Evolutionary conservation across 2,888 invertebrate species (phyloP).

Genomic region (Apodemia zela): DNA sequence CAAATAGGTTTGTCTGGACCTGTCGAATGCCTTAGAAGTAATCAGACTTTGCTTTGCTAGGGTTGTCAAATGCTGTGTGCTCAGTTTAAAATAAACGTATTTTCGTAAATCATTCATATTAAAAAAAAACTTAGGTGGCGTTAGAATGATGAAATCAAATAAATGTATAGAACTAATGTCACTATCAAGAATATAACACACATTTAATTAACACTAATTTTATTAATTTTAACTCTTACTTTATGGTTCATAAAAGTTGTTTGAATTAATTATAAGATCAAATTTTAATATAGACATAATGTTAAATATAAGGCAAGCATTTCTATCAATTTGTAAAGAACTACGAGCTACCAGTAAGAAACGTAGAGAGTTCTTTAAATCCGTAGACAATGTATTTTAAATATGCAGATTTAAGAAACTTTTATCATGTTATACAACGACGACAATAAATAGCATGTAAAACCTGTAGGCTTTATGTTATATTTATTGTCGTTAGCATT

Average conservation of each 20-base stretch:
- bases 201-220: background rate
- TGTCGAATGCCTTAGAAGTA: background rate
- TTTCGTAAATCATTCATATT: background rate
- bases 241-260: background rate
- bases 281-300: background rate
- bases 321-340: background rate
- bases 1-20: constrained; percentile 11
- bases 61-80: background rate
- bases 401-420: too few species aligned
- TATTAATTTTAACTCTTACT: background rate
- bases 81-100: background rate
- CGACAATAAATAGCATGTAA: too few species aligned
- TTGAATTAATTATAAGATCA: background rate
- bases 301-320: background rate
- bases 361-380: too few species aligned
- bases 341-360: too few species aligned
- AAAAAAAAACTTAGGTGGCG: too few species aligned
- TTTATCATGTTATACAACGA: too few species aligned
- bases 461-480: too few species aligned
- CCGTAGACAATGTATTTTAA: too few species aligned
- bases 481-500: too few species aligned
- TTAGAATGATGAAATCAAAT: too few species aligned
- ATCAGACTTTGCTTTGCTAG: background rate
- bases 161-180: too few species aligned
- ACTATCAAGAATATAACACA: too few species aligned